These are phyloP conservation scores for Drosophila pseudoobscura DNA, from an alignment of 1,140 invertebrate genomes.

Conservation along the genomic window DNA sequence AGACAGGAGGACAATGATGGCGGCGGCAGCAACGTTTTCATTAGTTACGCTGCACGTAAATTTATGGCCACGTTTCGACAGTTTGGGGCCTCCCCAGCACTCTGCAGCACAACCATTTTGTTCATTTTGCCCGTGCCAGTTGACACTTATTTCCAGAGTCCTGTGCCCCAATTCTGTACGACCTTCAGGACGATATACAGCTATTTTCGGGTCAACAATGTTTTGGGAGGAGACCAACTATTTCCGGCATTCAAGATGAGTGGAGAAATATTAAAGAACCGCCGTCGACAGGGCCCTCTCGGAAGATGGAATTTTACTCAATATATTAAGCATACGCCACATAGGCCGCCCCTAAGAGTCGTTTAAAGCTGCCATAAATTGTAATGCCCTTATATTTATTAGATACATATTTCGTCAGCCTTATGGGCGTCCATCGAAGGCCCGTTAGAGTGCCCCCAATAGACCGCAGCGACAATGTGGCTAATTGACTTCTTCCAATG, in stretches of 20 bases:
- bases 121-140: constrained; percentile 42
- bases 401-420: background rate
- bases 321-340: constrained; percentile 5
- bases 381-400: constrained; percentile 11
- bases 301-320: background rate
- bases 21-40: constrained; percentile 37
- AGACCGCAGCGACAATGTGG: constrained; percentile 38
- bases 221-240: constrained; percentile 19
- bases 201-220: constrained; percentile 48
- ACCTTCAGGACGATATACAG: constrained; percentile 13
- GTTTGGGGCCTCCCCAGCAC: constrained; percentile 35
- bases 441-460: constrained; percentile 38
- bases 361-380: constrained; percentile 16
- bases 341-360: background rate
- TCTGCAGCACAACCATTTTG: constrained; percentile 3
- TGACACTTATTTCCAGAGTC: constrained; percentile 50
- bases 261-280: constrained; percentile 6
- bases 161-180: constrained; percentile 28
- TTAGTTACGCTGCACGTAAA: constrained; percentile 38
- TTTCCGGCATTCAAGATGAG: constrained; percentile 7
- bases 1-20: background rate
- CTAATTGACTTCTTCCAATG: constrained; percentile 42
- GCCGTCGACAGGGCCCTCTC: background rate
- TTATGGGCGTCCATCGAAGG: constrained; percentile 33
- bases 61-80: constrained; percentile 55